A percentile compares a stretch with the other conserved stretches of the same genome.
These are phyloP conservation scores for Alentia gelatinosa DNA, from an alignment of 2,888 invertebrate species.

Conservation along the genomic window DNA sequence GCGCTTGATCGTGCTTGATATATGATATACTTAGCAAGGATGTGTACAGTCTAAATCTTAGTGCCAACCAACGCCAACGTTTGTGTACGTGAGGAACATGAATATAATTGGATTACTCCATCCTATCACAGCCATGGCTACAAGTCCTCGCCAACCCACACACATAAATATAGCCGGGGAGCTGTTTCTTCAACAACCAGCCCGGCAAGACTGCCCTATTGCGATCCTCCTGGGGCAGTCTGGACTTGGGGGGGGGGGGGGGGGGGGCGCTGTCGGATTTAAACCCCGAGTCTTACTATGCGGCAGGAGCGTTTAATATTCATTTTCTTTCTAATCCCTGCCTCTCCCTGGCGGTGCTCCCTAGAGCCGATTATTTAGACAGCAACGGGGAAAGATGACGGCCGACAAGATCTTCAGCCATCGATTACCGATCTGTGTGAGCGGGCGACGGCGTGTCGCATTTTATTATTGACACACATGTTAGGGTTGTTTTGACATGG, in stretches of 20 bases:
- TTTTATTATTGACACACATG: slow-evolving; percentile 42
- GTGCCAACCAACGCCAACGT: no score
- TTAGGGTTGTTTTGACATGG: slow-evolving; percentile 39
- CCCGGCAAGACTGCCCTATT: not conserved
- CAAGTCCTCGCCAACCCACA: not conserved
- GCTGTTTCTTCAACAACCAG: not conserved
- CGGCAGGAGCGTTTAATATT: not conserved
- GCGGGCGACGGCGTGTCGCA: not conserved
- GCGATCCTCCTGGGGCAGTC: not conserved
- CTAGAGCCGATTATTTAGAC: not conserved
- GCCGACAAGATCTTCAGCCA: slow-evolving; percentile 14
- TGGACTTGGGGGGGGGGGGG: no score
- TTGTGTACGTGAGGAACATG: no score
- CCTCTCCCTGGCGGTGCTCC: not conserved
- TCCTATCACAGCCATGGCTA: no score
- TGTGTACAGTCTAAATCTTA: no score
- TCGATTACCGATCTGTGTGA: slow-evolving; percentile 15
- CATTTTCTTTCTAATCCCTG: not conserved
- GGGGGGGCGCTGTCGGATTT: no score
- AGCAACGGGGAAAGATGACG: slow-evolving; percentile 1
- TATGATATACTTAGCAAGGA: no score
- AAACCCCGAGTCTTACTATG: not conserved
- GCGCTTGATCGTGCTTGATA: no score
- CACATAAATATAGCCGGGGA: no score
- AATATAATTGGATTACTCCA: no score